Conservation (phyloP, 2,113 vertebrate genomes). For the Pachyramphus minor region DNA sequence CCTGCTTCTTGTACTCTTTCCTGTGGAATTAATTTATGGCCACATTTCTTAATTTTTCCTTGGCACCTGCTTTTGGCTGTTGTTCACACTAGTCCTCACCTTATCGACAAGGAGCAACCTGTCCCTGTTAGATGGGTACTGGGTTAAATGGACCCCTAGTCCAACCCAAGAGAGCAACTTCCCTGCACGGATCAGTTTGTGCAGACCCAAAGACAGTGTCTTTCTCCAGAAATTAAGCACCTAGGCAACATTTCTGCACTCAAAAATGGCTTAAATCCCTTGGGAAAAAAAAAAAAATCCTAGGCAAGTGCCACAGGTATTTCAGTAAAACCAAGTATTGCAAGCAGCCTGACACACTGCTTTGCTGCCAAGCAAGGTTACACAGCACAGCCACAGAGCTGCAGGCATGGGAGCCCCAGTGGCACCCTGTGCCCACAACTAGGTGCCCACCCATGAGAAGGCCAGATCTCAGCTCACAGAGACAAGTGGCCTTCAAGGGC, state of each 20-base stretch:
- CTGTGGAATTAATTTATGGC: background rate
- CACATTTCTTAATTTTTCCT: background rate
- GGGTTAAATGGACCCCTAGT: background rate
- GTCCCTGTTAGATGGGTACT: background rate
- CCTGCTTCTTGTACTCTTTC: background rate
- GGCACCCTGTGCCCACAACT: accelerated
- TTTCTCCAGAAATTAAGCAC: background rate
- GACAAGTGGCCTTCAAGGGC: background rate
- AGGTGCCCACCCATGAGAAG: background rate
- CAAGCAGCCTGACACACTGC: accelerated
- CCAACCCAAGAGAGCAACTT: background rate
- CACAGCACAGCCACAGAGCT: background rate
- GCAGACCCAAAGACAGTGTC: background rate
- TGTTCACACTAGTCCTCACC: background rate
- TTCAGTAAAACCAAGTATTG: background rate
- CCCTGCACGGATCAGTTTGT: background rate
- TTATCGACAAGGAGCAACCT: background rate
- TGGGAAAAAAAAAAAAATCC: background rate
- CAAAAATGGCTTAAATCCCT: background rate
- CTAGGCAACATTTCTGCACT: background rate
- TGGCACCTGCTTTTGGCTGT: background rate
- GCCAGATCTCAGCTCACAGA: background rate
- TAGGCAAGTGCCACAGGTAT: background rate
- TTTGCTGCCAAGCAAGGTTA: background rate
- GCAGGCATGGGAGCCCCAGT: background rate